phyloP scores from a whole-genome alignment of 2,797 vertebrate genomes.

The Danio aesculapii region DNA sequence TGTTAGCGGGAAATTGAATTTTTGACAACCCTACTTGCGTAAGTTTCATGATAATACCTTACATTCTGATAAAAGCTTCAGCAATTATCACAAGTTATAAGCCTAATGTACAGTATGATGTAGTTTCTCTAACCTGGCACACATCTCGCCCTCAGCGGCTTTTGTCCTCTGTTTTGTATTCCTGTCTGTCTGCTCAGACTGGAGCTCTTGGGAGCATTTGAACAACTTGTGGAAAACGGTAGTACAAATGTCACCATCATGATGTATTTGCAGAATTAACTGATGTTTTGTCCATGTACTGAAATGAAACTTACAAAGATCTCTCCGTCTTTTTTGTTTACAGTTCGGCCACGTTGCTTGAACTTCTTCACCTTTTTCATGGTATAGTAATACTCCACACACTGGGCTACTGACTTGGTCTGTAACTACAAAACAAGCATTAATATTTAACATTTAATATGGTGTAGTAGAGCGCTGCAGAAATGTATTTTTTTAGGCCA shows the following conservation, averaged over 20 bases:
- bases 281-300: background rate
- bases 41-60: too few species aligned
- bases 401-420: conserved; percentile 77
- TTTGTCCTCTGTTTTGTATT: background rate
- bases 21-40: too few species aligned
- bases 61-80: too few species aligned
- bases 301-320: conserved; percentile 42
- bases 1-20: too few species aligned
- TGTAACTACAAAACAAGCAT: conserved; percentile 70
- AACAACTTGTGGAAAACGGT: conserved; percentile 4
- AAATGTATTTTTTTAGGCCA: too few species aligned
- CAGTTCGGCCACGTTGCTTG: conserved; percentile 55
- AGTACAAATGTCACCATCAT: background rate
- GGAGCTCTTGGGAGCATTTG: background rate
- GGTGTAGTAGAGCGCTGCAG: too few species aligned
- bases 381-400: conserved; percentile 82
- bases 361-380: conserved; percentile 79
- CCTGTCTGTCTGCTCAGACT: background rate
- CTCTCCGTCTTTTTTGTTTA: conserved; percentile 47
- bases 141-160: conserved; percentile 61
- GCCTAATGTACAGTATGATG: background rate
- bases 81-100: too few species aligned
- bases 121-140: conserved; percentile 69
- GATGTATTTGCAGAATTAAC: background rate
- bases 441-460: background rate